A percentile compares a stretch with the other conserved stretches of the same genome.
phyloP scores from a whole-genome alignment of 2,888 invertebrate species.

The Temnothorax rugatulus region DNA sequence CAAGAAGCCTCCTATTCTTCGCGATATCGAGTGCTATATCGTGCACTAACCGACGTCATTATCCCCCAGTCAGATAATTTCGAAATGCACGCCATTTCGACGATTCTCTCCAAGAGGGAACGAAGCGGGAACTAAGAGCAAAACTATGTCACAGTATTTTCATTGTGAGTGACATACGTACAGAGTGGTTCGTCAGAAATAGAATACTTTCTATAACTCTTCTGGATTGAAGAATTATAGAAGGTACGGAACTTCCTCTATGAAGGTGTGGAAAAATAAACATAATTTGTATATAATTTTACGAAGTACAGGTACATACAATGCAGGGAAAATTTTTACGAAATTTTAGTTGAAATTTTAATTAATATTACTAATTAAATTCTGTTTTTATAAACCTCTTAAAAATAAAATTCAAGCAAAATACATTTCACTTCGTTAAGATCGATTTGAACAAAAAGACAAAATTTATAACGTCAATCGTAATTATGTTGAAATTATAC shows the following conservation, averaged over 20 bases:
- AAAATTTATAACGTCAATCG: not conserved
- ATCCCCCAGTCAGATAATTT: conserved; percentile 47
- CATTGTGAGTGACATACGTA: conserved; percentile 9
- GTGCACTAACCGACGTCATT: conserved; percentile 29
- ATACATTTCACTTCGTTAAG: not conserved
- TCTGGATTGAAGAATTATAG: not conserved
- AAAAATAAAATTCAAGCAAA: not conserved
- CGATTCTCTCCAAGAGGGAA: conserved; percentile 14
- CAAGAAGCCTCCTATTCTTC: conserved; percentile 41
- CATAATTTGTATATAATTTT: not conserved
- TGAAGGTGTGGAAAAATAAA: not conserved
- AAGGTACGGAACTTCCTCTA: no score
- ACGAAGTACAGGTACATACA: not conserved
- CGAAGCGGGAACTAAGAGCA: conserved; percentile 4
- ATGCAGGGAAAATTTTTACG: not conserved
- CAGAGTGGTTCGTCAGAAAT: not conserved
- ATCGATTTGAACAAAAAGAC: not conserved
- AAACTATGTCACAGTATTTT: conserved; percentile 33
- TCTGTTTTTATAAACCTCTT: not conserved
- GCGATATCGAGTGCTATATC: conserved; percentile 38
- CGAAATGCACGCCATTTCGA: conserved; percentile 34
- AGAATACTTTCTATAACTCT: not conserved
- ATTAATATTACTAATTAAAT: conserved; percentile 6
- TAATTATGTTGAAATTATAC: not conserved
- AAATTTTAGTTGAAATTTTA: not conserved